Evolutionary conservation across 2,113 vertebrate genomes (phyloP).

Genomic region (Rhinichthys klamathensis): DNA sequence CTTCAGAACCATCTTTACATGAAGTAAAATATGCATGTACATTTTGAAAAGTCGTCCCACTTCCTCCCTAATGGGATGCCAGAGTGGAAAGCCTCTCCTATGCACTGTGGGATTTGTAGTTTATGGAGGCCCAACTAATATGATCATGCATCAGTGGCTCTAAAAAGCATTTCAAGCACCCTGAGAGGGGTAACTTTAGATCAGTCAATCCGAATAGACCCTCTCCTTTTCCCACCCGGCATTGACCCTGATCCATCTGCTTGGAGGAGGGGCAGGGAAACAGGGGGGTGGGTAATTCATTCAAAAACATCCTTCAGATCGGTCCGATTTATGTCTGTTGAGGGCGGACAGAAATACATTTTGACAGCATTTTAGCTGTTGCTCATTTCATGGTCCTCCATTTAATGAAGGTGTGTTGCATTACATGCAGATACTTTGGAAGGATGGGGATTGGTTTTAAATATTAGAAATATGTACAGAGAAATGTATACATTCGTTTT

Average conservation of each 20-base stretch:
- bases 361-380: not conserved
- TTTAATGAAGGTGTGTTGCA: not conserved
- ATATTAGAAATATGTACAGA: not conserved
- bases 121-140: conserved; percentile 17
- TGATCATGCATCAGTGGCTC: conserved; percentile 33
- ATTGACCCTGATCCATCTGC: conserved; percentile 65
- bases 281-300: conserved; percentile 46
- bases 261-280: conserved; percentile 35
- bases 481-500: not conserved
- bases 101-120: not conserved
- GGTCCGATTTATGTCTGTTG: not conserved
- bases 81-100: not conserved
- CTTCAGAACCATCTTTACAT: not conserved
- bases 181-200: conserved; percentile 53
- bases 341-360: not conserved
- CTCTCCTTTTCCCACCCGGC: conserved; percentile 40
- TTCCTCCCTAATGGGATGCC: not conserved
- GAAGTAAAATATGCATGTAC: not conserved
- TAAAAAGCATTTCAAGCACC: conserved; percentile 33
- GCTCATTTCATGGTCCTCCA: not conserved
- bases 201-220: conserved; percentile 52
- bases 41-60: not conserved
- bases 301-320: conserved; percentile 9
- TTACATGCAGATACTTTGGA: not conserved
- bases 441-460: not conserved